phyloP scores from a whole-genome alignment of 2,888 invertebrate genomes.

The Pyrocoelia pectoralis region DNA sequence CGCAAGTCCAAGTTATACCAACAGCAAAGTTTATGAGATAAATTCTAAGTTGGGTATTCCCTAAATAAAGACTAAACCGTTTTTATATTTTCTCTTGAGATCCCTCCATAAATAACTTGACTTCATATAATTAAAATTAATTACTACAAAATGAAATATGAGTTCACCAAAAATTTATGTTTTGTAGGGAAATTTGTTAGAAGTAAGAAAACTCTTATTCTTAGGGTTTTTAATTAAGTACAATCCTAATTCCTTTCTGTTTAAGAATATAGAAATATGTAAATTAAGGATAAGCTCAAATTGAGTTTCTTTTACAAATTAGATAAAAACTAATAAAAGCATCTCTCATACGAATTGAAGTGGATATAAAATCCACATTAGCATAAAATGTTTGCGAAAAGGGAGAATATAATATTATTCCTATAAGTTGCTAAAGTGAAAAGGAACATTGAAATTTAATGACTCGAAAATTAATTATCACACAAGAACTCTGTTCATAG shows the following conservation, averaged over 20 bases:
- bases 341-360: background rate
- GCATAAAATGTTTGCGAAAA: background rate
- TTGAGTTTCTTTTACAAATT: background rate
- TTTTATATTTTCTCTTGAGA: background rate
- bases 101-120: background rate
- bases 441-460: background rate
- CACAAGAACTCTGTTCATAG: background rate
- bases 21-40: no score
- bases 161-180: background rate
- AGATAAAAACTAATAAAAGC: background rate
- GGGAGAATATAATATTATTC: background rate
- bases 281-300: background rate
- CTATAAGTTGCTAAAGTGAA: background rate
- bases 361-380: background rate
- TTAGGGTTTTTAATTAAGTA: background rate
- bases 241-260: background rate
- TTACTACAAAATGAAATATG: background rate
- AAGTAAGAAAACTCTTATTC: background rate
- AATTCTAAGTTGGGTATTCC: no score
- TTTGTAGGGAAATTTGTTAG: background rate
- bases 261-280: background rate
- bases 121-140: slow-evolving; percentile 1
- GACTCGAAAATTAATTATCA: slow-evolving; percentile 1
- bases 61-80: background rate
- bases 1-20: no score